Base-by-base conservation (phyloP, 2,888 invertebrate species). In the Luffia ferchaultella region DNA sequence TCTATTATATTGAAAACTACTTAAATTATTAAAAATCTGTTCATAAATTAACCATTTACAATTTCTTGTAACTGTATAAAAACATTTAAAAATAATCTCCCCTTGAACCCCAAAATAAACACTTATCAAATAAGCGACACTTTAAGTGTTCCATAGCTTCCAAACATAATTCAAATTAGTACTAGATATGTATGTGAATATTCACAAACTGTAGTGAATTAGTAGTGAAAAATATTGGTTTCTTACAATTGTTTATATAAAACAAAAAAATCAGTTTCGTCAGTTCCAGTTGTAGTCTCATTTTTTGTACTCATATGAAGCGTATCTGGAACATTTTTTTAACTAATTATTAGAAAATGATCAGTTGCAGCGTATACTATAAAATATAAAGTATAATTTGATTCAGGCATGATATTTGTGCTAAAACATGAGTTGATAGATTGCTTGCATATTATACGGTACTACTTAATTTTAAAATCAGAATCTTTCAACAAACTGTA, bases 101-200 rank as follows among this genome's bases (percentile, higher is more conserved):
- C 76, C 74, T 70, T 76, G 68, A 70, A 77, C 74, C 72, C 67
- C 65, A 68, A 71, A 71, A 62, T 61, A 68, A 69, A 67, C 63
- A 66, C 69, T 66, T 70, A 74, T 55, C 45, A 56, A 56, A 60
- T 64, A 74, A 65, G 65, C 67, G 70, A 76, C 74, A 73, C 73
- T 73, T 74, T 70, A 49, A 71, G 70, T 73, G 3, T 68, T 67
- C 60, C 41, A 20, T 57, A 60, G 55, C 59, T 59, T 60, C 61
- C 57, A 30, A 30, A 30, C 30, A 12, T 12, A 30, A 30, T 30
- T 30, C 12, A 3, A 12, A 30, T 12, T 30, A 30, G 12, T 30
- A 30, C 12, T 30, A 30, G 5, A 30, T 30, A 30, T 7, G 30
- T 30, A 30, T 30, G 30, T 30, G 12, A 30, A 30, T n/a, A n/a